Conservation (phyloP, 1,140 invertebrate genomes). For the Hydropsyche tenuis region DNA sequence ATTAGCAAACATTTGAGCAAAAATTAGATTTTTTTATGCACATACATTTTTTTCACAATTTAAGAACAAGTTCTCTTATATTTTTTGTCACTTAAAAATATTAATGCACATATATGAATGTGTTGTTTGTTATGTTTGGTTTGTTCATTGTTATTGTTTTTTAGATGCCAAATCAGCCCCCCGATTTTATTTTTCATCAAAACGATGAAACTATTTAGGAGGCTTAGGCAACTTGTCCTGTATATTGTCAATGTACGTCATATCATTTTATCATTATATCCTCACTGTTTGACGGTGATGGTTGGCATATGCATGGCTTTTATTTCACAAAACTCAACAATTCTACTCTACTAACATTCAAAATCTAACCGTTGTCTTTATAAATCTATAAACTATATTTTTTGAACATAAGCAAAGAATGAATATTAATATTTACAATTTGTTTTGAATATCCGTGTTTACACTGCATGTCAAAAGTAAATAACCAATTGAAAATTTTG, state of each 20-base stretch:
- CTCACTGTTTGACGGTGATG: neutral
- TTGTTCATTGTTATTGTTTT: conserved; percentile 32
- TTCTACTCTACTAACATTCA: too few species aligned
- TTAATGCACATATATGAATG: too few species aligned
- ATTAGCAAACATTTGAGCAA: neutral
- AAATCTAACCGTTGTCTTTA: too few species aligned
- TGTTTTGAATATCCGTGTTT: neutral
- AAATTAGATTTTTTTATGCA: too few species aligned
- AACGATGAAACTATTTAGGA: conserved; percentile 44
- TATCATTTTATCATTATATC: conserved; percentile 35
- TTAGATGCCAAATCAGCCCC: conserved; percentile 43
- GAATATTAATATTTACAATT: neutral
- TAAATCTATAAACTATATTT: too few species aligned
- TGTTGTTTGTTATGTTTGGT: neutral
- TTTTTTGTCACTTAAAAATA: too few species aligned
- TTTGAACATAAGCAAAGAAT: neutral
- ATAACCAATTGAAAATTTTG: too few species aligned
- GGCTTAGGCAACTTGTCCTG: conserved; percentile 45
- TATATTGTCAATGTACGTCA: conserved; percentile 46
- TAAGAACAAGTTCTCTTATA: too few species aligned
- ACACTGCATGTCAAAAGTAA: conserved; percentile 12
- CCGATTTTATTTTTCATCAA: conserved; percentile 47
- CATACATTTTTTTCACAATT: too few species aligned
- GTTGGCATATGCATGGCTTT: neutral
- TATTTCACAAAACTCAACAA: neutral